Evolutionary conservation across 2,888 invertebrate genomes (phyloP), one percentile per base, ranked within the genome.

Genomic region (Fragum fragum): DNA sequence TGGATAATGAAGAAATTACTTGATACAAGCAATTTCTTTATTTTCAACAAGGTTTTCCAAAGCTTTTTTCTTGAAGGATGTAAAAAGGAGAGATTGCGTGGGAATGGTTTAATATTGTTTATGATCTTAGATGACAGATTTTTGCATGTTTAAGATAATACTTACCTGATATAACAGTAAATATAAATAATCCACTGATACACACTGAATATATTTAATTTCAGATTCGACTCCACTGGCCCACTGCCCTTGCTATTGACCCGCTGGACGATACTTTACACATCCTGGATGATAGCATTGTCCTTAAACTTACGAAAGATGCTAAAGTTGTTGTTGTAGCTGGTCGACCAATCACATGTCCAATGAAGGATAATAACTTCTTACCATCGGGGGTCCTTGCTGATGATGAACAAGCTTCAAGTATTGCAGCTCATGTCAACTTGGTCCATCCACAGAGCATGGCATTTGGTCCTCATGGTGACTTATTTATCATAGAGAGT

Each of bases 141-240:
- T n/a, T n/a, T n/a, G n/a, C n/a, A n/a, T n/a, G n/a, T n/a, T n/a
- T n/a, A n/a, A n/a, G n/a, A n/a, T n/a, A n/a, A n/a, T n/a, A n/a
- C n/a, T n/a, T n/a, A n/a, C n/a, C n/a, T n/a, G n/a, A n/a, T n/a
- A n/a, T n/a, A n/a, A n/a, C n/a, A n/a, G n/a, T n/a, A n/a, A n/a
- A n/a, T n/a, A n/a, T n/a, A 36, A 36, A 36, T 3, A 36, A 36
- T 36, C 9, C 32, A 6, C 32, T 36, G 9, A 9, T 9, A 6
- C 9, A 36, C 32, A 36, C 9, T 52, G 52, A 36, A 36, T 6
- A 6, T 36, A 3, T 73, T 39, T 69, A 36, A 26, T 86, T 90
- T 29, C 92, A 97, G 96, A 98, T 98, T 1, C 98, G 98, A 93
- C 95, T 99, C 16, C 98, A 98, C 93, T 99, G 99, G 99, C 99